phyloP scores from a whole-genome alignment of 2,113 vertebrate genomes.

The Spermophilus dauricus region DNA sequence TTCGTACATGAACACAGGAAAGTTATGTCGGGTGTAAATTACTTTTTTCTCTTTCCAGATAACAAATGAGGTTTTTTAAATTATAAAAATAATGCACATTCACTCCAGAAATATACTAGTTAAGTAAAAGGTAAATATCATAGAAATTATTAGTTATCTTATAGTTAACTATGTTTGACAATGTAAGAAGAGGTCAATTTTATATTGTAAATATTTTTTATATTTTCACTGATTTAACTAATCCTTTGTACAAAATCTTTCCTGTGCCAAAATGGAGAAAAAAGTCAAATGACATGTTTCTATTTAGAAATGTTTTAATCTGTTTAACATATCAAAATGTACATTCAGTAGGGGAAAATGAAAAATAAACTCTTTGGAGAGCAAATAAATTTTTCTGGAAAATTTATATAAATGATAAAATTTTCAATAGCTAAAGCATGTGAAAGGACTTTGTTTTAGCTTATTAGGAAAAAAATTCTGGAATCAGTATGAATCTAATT shows the following conservation, averaged over 20 bases:
- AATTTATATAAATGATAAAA: constrained; percentile 33
- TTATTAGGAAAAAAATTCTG: constrained; percentile 40
- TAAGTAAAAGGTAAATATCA: constrained; percentile 65
- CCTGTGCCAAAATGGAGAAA: constrained; percentile 19
- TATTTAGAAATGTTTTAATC: constrained; percentile 22
- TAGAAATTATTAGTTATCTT: constrained; percentile 31
- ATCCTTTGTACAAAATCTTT: constrained; percentile 51
- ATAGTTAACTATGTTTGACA: constrained; percentile 1
- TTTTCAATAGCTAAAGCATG: constrained; percentile 54
- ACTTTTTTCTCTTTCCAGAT: constrained; percentile 33
- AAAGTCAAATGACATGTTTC: constrained; percentile 32
- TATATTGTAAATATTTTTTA: constrained; percentile 52
- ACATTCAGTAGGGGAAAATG: constrained; percentile 49
- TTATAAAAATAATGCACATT: constrained; percentile 54
- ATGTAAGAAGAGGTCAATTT: constrained; percentile 17
- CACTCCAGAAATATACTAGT: constrained; percentile 45
- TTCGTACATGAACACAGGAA: too few species aligned
- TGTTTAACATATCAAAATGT: constrained; percentile 1
- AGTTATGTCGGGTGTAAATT: too few species aligned
- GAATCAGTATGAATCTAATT: constrained; percentile 47
- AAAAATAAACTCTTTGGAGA: constrained; percentile 33
- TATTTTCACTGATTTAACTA: constrained; percentile 47
- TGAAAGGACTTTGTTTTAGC: constrained; percentile 39
- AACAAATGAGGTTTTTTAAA: background rate
- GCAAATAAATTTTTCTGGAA: constrained; percentile 49